Conservation (phyloP, 2,113 vertebrate genomes). For the Brienomyrus longianalis region DNA sequence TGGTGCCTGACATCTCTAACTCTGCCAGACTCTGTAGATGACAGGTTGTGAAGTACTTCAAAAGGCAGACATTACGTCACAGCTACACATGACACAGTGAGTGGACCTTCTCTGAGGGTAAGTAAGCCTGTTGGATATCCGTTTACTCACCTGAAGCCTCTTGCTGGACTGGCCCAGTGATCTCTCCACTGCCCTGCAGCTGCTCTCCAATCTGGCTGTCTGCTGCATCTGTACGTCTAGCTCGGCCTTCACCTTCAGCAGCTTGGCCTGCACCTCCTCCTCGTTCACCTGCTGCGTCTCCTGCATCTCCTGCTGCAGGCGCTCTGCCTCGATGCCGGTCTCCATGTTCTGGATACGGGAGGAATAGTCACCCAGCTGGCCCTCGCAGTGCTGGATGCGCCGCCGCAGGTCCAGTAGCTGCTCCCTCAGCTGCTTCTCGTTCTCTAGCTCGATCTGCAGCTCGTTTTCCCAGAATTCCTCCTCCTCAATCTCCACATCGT, state of each 20-base stretch:
- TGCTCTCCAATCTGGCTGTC: slow-evolving; percentile 81
- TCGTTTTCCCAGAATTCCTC: slow-evolving; percentile 97
- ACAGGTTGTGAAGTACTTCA: neutral
- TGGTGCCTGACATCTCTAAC: neutral
- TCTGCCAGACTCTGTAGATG: neutral
- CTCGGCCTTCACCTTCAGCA: slow-evolving; percentile 77
- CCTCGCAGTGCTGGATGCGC: slow-evolving; percentile 74
- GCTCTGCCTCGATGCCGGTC: slow-evolving; percentile 79
- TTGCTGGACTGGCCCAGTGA: slow-evolving; percentile 83
- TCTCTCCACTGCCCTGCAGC: slow-evolving; percentile 84
- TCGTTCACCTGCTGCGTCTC: slow-evolving; percentile 82
- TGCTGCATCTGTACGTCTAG: slow-evolving; percentile 86
- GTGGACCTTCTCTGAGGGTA: neutral
- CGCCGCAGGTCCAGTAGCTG: slow-evolving; percentile 80
- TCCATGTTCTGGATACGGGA: slow-evolving; percentile 77
- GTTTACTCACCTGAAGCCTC: slow-evolving; percentile 73
- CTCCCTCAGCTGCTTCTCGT: slow-evolving; percentile 88
- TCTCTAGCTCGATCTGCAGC: slow-evolving; percentile 91
- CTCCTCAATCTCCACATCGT: slow-evolving; percentile 88
- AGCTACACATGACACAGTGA: neutral
- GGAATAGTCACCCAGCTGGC: slow-evolving; percentile 73
- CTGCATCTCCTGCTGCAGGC: slow-evolving; percentile 75
- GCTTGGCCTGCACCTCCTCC: slow-evolving; percentile 79
- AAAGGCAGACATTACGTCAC: neutral
- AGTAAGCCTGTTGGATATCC: neutral